A percentile compares a stretch with the other conserved stretches of the same genome.
These are phyloP conservation scores for Silurus glanis DNA, from an alignment of 2,113 vertebrate genomes.

Conservation along the genomic window DNA sequence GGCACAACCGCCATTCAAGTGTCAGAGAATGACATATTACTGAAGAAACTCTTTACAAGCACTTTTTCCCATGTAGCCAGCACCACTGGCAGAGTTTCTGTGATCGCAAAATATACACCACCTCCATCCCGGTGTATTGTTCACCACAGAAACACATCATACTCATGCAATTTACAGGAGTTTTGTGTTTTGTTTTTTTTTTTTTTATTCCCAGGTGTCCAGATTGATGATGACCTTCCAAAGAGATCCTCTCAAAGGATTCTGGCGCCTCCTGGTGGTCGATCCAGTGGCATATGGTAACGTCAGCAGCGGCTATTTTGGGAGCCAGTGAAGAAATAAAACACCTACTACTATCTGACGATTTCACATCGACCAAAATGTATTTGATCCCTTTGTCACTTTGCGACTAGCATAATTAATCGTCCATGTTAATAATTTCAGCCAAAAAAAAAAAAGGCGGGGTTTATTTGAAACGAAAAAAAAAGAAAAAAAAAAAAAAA, in stretches of 20 bases:
- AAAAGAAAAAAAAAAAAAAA: not conserved
- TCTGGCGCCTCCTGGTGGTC: slow-evolving; percentile 90
- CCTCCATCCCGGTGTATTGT: not conserved
- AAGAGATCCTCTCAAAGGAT: slow-evolving; percentile 92
- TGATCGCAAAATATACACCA: not conserved
- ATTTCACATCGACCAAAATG: slow-evolving; percentile 45
- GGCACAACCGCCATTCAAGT: not conserved
- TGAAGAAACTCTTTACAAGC: not conserved
- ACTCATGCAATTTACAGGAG: not conserved
- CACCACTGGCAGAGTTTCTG: not conserved
- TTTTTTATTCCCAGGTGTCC: slow-evolving; percentile 77
- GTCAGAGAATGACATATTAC: not conserved
- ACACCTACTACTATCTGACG: slow-evolving; percentile 45
- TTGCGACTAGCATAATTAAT: slow-evolving; percentile 33
- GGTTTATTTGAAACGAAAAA: slow-evolving; percentile 6
- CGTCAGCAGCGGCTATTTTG: slow-evolving; percentile 54
- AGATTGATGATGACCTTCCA: slow-evolving; percentile 92
- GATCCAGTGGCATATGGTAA: slow-evolving; percentile 95
- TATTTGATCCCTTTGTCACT: slow-evolving; percentile 39
- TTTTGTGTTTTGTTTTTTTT: slow-evolving; percentile 14
- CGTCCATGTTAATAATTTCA: slow-evolving; percentile 35
- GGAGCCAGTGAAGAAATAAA: slow-evolving; percentile 41
- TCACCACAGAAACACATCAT: not conserved
- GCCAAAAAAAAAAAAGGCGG: not conserved
- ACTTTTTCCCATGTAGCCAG: not conserved